A percentile compares a stretch with the other conserved stretches of the same genome.
phyloP scores from a whole-genome alignment of 2,797 vertebrate species.

The Tangara arthus region DNA sequence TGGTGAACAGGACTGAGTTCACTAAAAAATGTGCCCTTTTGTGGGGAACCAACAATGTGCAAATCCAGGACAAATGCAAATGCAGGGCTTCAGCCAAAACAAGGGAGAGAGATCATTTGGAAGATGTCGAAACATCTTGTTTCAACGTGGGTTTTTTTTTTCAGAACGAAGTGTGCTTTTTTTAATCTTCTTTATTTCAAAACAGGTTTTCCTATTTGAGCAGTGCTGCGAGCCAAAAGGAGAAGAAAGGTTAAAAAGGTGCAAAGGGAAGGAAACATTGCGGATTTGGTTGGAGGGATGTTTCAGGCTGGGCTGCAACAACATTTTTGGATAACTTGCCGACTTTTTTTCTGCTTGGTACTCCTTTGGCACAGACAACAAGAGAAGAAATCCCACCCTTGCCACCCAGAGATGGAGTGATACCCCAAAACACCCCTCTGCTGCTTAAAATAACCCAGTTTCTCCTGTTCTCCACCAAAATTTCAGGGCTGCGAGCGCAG shows the following conservation, averaged over 20 bases:
- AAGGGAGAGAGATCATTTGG: conserved; percentile 45
- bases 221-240: neutral
- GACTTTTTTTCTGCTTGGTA: neutral
- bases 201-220: conserved; percentile 2
- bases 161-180: neutral
- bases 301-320: neutral
- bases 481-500: rapidly evolving
- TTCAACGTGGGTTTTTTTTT: conserved; percentile 18
- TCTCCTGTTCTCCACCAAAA: neutral
- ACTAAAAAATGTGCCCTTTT: conserved; percentile 57
- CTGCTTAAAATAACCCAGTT: neutral
- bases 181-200: neutral
- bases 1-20: neutral
- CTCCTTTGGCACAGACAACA: neutral
- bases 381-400: neutral
- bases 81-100: conserved; percentile 46
- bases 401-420: neutral
- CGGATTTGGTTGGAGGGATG: neutral
- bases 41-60: conserved; percentile 57
- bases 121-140: conserved; percentile 55
- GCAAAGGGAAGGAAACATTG: neutral
- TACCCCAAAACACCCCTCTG: neutral
- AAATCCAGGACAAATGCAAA: conserved; percentile 68
- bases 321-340: neutral
- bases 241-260: conserved; percentile 32